Evolutionary conservation across 2,888 invertebrate species (phyloP).

Genomic region (Drosophila birchii): DNA sequence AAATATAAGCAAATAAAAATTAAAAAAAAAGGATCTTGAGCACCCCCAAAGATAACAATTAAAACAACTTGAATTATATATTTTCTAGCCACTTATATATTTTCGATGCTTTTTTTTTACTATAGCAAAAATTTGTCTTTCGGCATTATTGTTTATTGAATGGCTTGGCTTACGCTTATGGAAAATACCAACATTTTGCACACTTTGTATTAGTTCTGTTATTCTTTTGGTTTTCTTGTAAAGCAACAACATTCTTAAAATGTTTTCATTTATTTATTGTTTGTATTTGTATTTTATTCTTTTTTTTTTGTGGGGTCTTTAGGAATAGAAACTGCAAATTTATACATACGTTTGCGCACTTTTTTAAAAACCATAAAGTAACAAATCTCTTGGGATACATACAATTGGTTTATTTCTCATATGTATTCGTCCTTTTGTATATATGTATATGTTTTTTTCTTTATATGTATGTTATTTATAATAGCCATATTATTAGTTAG

Average conservation of each 20-base stretch:
- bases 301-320: constrained; percentile 16
- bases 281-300: constrained; percentile 45
- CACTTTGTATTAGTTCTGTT: constrained; percentile 20
- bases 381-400: constrained; percentile 71
- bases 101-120: constrained; percentile 60
- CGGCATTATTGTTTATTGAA: constrained; percentile 40
- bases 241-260: constrained; percentile 75
- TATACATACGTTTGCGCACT: constrained; percentile 59
- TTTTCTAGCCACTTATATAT: constrained; percentile 57
- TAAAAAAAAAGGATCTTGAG: background rate
- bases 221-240: constrained; percentile 45
- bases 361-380: constrained; percentile 69
- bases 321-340: constrained; percentile 63
- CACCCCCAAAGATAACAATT: background rate
- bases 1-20: background rate
- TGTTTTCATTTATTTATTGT: constrained; percentile 61
- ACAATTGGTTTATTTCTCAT: constrained; percentile 52
- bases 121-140: constrained; percentile 58
- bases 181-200: constrained; percentile 42
- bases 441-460: constrained; percentile 23
- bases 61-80: constrained; percentile 1
- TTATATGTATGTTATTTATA: constrained; percentile 59
- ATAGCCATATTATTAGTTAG: constrained; percentile 76
- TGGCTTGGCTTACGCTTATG: constrained; percentile 39
- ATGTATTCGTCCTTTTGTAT: constrained; percentile 44